A percentile compares a stretch with the other conserved stretches of the same genome.
Conservation (phyloP, 2,888 invertebrate genomes). For the Aplocera efformata region DNA sequence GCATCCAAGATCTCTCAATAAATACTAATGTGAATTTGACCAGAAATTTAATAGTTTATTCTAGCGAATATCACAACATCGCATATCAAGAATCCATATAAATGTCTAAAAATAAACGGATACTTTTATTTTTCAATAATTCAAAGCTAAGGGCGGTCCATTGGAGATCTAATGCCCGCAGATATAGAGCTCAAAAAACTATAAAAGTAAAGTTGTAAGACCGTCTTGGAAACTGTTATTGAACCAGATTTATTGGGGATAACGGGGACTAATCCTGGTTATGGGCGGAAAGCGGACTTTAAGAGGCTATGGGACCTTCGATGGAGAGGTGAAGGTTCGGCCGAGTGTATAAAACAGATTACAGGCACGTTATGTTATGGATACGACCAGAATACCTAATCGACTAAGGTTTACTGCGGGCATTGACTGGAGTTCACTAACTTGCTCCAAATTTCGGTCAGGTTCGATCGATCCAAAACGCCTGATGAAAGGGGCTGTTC, state of each 20-base stretch:
- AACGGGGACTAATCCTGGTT: conserved; percentile 32
- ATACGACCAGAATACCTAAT: conserved; percentile 30
- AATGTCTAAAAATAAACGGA: conserved; percentile 7
- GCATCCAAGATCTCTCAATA: too few species aligned
- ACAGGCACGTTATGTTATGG: conserved; percentile 28
- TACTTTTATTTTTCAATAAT: conserved; percentile 29
- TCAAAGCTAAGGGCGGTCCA: conserved; percentile 26
- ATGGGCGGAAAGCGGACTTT: conserved; percentile 29
- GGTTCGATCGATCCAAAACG: conserved; percentile 8
- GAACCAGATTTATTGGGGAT: conserved; percentile 41
- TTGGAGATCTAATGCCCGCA: conserved; percentile 30
- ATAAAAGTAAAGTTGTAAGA: conserved; percentile 39
- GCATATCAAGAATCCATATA: conserved; percentile 9
- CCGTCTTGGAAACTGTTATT: conserved; percentile 36
- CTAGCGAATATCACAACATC: too few species aligned
- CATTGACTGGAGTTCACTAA: conserved; percentile 21
- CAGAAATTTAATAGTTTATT: too few species aligned
- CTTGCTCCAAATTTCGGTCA: conserved; percentile 3
- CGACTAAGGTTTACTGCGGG: conserved; percentile 25
- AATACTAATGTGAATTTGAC: too few species aligned
- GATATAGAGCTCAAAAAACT: conserved; percentile 38
- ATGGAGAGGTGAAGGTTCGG: conserved; percentile 28
- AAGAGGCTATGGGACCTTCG: conserved; percentile 24
- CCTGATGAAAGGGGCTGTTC: background rate
- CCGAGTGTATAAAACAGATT: conserved; percentile 31